phyloP scores from a whole-genome alignment of 2,113 vertebrate genomes.

The Epinephelus lanceolatus region DNA sequence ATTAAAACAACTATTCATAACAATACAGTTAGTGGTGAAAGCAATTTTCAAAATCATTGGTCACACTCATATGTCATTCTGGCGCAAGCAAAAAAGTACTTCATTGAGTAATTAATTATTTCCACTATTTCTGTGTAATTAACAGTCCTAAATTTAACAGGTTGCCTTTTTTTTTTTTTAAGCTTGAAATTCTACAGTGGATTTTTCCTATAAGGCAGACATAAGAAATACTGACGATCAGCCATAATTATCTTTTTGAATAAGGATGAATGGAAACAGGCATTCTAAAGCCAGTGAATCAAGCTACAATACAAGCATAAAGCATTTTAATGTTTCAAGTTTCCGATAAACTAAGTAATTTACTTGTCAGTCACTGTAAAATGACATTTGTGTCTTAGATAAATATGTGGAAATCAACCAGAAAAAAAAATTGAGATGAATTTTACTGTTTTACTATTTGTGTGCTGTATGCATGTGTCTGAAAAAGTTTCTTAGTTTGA shows the following conservation, averaged over 20 bases:
- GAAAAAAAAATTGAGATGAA: neutral
- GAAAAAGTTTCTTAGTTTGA: neutral
- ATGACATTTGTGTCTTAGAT: neutral
- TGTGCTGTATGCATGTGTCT: neutral
- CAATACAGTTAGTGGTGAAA: neutral
- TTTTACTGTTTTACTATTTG: neutral
- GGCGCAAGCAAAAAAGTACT: neutral
- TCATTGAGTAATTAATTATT: neutral
- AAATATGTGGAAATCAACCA: neutral
- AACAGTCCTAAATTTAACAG: neutral
- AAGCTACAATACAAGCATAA: neutral
- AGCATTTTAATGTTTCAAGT: neutral
- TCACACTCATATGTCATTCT: neutral
- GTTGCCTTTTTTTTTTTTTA: neutral
- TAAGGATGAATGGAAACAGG: neutral
- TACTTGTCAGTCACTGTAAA: neutral
- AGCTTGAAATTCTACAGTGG: neutral
- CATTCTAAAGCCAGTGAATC: neutral
- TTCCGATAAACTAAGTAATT: neutral
- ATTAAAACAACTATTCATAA: constrained; percentile 4
- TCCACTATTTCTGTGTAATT: neutral
- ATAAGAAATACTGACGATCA: neutral
- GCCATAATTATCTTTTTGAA: neutral
- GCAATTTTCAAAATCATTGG: constrained; percentile 15
- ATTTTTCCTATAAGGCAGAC: too few species aligned